Conservation (phyloP, 2,888 invertebrate species). For the Drosophila nr. medialis region DNA sequence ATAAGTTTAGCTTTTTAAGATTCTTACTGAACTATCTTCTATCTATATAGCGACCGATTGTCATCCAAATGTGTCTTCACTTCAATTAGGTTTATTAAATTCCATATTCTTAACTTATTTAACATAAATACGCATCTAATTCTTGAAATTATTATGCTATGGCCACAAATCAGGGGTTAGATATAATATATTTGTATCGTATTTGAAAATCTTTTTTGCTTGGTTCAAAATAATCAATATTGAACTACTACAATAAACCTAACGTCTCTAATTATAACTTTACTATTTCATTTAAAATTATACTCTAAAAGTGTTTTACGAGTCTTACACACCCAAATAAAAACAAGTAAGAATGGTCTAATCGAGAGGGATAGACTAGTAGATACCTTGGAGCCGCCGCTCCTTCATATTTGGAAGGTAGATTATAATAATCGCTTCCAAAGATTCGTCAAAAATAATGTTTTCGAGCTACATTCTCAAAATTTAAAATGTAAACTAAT, state of each 20-base stretch:
- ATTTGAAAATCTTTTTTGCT: background rate
- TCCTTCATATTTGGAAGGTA: background rate
- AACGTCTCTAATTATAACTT: background rate
- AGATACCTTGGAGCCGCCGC: too few species aligned
- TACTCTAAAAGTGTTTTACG: background rate
- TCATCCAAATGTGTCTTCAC: background rate
- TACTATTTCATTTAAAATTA: background rate
- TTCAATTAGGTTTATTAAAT: background rate
- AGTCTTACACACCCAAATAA: background rate
- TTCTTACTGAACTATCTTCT: background rate
- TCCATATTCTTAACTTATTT: background rate
- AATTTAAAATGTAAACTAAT: too few species aligned
- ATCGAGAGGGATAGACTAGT: background rate
- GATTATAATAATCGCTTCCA: background rate
- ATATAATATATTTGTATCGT: background rate
- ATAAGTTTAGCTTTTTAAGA: background rate
- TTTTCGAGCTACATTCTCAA: too few species aligned
- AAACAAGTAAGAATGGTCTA: background rate
- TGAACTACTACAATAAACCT: background rate
- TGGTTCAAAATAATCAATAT: background rate
- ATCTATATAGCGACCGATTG: background rate
- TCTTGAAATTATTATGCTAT: background rate
- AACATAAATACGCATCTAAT: fast-evolving
- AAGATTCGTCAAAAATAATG: background rate
- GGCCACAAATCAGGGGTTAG: background rate